Base-by-base conservation (phyloP, 1,140 invertebrate genomes). In the Drosophila ironensis region DNA sequence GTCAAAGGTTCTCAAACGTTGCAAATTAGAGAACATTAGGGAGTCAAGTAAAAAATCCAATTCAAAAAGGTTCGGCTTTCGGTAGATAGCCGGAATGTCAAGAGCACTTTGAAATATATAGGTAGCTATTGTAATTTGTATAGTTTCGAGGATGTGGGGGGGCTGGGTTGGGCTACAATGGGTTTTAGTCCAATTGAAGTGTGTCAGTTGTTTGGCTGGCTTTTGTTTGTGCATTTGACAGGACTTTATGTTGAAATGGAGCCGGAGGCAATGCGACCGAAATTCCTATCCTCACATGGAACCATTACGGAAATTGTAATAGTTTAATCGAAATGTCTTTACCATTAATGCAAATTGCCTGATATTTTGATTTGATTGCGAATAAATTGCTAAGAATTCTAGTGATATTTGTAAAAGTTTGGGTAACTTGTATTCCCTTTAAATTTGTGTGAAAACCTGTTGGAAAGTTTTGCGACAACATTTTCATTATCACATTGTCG, bases 1-100 rank as follows among this genome's bases (percentile, higher is more conserved):
- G 63, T 74, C 72, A 75, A 51, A 59, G 35, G 27, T 24, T 54
- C 19, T 46, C 30, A 50, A 72, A 71, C 24, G 41, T 46, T 38
- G 54, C 40, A 63, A 74, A 69, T 75, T 75, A 75, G 50, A 52
- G 35, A 37, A 54, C 61, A 73, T 74, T 67, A 66, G 42, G 50
- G 67, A 19, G 20, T 20, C 20, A n/a, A n/a, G 16, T 33, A 44
- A 63, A 63, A 64, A 63, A 64, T 40, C 42, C 24, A 6, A 40
- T 20, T 14, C 33, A 40, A 63, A 61, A 63, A 57, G 56, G 33
- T 61, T n/a, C n/a, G n/a, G n/a, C 30, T 47, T 28, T 30, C 56
- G 19, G 11, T 63, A 20, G 24, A 63, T 38, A 22, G 12, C 17
- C 19, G 19, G n/a, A 61, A 56, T 61, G 51, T 27, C 51, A 47